These are phyloP conservation scores for Rostratula benghalensis DNA, from an alignment of 2,113 vertebrate species.

Conservation along the genomic window DNA sequence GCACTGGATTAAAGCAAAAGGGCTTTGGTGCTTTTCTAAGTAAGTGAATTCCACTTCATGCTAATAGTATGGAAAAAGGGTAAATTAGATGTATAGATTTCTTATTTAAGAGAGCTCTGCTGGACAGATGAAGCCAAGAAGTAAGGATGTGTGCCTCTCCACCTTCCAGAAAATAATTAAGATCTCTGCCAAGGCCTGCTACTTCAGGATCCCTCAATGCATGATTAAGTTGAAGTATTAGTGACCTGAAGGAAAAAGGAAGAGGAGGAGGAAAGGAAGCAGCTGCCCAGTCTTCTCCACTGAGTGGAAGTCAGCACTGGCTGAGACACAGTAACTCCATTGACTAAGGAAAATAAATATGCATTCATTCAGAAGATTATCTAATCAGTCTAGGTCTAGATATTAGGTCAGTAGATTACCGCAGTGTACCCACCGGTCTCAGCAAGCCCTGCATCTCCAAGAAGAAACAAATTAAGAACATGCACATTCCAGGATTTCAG, in stretches of 20 bases:
- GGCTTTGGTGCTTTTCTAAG: background rate
- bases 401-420: slow-evolving; percentile 35
- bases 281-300: background rate
- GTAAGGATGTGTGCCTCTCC: background rate
- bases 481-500: background rate
- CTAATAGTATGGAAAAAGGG: background rate
- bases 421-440: background rate
- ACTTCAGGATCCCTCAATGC: background rate
- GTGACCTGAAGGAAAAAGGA: background rate
- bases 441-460: background rate
- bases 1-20: background rate
- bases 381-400: slow-evolving; percentile 30
- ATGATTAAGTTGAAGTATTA: background rate
- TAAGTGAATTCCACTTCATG: background rate
- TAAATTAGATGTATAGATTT: background rate
- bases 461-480: slow-evolving; percentile 23
- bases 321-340: slow-evolving; percentile 2
- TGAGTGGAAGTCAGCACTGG: background rate
- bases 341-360: slow-evolving; percentile 36
- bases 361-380: slow-evolving; percentile 44
- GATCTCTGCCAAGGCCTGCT: background rate
- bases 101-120: background rate
- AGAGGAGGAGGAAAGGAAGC: background rate
- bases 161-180: background rate
- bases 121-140: background rate